Conservation (phyloP, 1,140 invertebrate genomes). For the Zaprionus tsacasi region DNA sequence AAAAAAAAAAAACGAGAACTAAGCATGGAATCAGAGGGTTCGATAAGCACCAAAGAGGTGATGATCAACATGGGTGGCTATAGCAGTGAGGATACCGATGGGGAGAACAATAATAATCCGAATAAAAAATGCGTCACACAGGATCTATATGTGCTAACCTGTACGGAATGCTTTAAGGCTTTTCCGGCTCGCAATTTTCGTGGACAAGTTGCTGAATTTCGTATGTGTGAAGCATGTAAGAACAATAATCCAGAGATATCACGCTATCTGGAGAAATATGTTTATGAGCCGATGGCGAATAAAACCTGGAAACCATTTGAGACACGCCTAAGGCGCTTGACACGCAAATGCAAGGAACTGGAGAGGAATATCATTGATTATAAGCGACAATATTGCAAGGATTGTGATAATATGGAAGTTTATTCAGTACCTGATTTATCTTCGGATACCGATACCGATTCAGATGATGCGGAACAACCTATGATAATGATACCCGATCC, state of each 20-base stretch:
- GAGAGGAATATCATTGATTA: neutral
- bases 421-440: neutral
- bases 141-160: constrained; percentile 12
- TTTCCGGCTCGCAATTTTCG: constrained; percentile 17
- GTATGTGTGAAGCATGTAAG: constrained; percentile 15
- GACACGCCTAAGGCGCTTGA: neutral
- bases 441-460: neutral
- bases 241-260: constrained; percentile 17
- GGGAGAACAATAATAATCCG: neutral
- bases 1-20: neutral
- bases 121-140: neutral
- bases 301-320: constrained; percentile 1
- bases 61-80: neutral
- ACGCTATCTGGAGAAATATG: constrained; percentile 13
- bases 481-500: neutral
- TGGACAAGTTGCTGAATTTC: constrained; percentile 13
- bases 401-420: too few species aligned
- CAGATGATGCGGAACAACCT: neutral
- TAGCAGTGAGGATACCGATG: neutral
- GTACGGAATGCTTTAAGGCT: constrained; percentile 6
- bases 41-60: neutral
- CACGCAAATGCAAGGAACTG: neutral
- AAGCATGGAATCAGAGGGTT: neutral
- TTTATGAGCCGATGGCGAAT: constrained; percentile 1
- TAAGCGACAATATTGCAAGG: constrained; percentile 8